Evolutionary conservation across 2,888 invertebrate species (phyloP).

Genomic region (Cheilosia grossa): DNA sequence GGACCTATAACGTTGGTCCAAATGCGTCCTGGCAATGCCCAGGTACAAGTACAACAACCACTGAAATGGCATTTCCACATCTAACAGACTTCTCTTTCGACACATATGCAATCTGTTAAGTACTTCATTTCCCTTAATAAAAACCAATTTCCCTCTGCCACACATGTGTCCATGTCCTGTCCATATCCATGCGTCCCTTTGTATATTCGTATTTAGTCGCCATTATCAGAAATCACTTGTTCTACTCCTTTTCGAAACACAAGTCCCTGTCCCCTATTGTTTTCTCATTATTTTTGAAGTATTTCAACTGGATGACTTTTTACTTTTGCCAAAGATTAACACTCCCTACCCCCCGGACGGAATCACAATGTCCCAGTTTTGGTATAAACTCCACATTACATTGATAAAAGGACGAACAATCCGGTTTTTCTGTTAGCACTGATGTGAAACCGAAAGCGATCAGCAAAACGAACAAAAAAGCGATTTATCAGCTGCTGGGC

Average conservation of each 20-base stretch:
- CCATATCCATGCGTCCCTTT: not conserved
- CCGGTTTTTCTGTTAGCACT: not conserved
- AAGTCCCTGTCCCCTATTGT: not conserved
- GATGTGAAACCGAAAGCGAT: slow-evolving; percentile 6
- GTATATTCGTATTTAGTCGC: not conserved
- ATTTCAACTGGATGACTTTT: slow-evolving; percentile 34
- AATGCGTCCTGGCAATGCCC: too few species aligned
- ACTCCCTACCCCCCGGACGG: slow-evolving; percentile 20
- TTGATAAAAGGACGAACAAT: slow-evolving; percentile 43
- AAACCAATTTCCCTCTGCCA: not conserved
- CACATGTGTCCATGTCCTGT: not conserved
- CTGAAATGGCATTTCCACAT: too few species aligned
- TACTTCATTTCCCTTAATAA: not conserved
- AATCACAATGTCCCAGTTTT: slow-evolving; percentile 25
- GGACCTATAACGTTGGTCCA: too few species aligned
- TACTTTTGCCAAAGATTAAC: slow-evolving; percentile 49
- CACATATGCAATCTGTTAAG: not conserved
- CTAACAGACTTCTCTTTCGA: not conserved
- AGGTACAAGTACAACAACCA: too few species aligned
- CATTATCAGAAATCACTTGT: slow-evolving; percentile 1
- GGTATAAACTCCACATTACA: slow-evolving; percentile 39
- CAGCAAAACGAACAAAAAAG: slow-evolving; percentile 25
- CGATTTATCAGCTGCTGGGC: slow-evolving; percentile 46
- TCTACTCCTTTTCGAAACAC: not conserved
- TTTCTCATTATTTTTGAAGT: slow-evolving; percentile 46